Conservation (phyloP, 2,888 invertebrate species). For the Tortricodes alternella region DNA sequence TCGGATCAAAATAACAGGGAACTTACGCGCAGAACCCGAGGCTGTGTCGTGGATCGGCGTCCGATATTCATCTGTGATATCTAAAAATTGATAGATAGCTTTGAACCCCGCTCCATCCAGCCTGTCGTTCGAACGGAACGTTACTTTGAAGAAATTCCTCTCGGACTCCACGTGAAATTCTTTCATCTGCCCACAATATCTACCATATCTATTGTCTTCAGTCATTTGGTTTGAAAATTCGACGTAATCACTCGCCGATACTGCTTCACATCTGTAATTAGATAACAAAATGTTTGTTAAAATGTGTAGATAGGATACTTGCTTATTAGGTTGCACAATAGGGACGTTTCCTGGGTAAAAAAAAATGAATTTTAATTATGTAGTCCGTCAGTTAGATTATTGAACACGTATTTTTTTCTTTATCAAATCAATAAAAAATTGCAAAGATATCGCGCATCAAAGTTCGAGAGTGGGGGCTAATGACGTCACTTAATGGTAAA, state of each 20-base stretch:
- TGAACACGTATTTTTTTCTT: too few relatives aligned
- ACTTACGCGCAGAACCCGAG: constrained; percentile 64
- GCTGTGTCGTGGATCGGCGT: constrained; percentile 67
- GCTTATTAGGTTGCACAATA: too few relatives aligned
- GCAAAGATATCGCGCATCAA: too few relatives aligned
- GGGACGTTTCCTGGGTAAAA: too few relatives aligned
- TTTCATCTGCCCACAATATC: constrained; percentile 93
- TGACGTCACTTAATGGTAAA: too few relatives aligned
- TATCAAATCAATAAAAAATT: too few relatives aligned
- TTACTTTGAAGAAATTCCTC: constrained; percentile 95
- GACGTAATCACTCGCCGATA: constrained; percentile 96
- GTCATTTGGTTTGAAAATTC: constrained; percentile 97
- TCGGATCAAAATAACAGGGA: too few relatives aligned
- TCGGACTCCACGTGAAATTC: constrained; percentile 94
- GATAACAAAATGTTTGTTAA: constrained; percentile 17
- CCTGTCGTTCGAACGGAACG: constrained; percentile 96
- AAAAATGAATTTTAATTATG: too few relatives aligned
- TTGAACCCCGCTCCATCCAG: constrained; percentile 97
- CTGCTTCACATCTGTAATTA: constrained; percentile 91
- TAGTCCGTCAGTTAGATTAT: too few relatives aligned
- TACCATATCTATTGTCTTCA: constrained; percentile 93
- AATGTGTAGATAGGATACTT: too few relatives aligned
- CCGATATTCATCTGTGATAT: constrained; percentile 84
- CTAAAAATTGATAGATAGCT: constrained; percentile 93
- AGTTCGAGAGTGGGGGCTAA: too few relatives aligned